phyloP scores from a whole-genome alignment of 1,140 invertebrate genomes.

The Leptoteleia sp. region DNA sequence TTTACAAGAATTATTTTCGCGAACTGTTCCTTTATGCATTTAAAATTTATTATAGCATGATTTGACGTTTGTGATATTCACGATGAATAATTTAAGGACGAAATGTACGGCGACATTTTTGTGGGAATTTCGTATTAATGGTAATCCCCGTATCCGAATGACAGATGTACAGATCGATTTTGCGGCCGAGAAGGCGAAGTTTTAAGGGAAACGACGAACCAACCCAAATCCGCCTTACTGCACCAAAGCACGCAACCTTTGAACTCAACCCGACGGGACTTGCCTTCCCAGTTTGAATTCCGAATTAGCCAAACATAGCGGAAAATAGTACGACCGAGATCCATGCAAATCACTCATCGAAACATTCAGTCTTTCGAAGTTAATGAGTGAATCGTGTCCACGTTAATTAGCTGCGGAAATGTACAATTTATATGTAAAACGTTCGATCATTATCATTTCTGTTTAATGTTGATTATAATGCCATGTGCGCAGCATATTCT shows the following conservation, averaged over 20 bases:
- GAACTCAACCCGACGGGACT: constrained; percentile 15
- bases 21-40: too few relatives aligned
- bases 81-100: too few relatives aligned
- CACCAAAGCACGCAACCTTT: constrained; percentile 68
- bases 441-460: too few relatives aligned
- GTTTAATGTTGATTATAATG: too few relatives aligned
- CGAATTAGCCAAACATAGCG: not conserved
- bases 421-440: too few relatives aligned
- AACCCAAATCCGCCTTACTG: constrained; percentile 73
- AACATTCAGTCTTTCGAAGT: not conserved
- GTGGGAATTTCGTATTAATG: not conserved
- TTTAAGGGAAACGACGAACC: constrained; percentile 69
- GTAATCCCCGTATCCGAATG: constrained; percentile 61
- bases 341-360: not conserved
- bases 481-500: too few relatives aligned
- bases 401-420: too few relatives aligned
- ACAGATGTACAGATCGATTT: constrained; percentile 72
- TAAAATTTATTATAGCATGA: too few relatives aligned
- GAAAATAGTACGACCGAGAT: not conserved
- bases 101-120: constrained; percentile 1
- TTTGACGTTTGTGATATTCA: too few relatives aligned
- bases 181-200: constrained; percentile 41
- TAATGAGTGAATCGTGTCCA: not conserved
- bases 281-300: constrained; percentile 15
- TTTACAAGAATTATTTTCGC: too few relatives aligned